Percentiles rank a stretch among this genome's conserved stretches.
Evolutionary conservation across 2,113 vertebrate genomes (phyloP).

Genomic region (Etia nguti): DNA sequence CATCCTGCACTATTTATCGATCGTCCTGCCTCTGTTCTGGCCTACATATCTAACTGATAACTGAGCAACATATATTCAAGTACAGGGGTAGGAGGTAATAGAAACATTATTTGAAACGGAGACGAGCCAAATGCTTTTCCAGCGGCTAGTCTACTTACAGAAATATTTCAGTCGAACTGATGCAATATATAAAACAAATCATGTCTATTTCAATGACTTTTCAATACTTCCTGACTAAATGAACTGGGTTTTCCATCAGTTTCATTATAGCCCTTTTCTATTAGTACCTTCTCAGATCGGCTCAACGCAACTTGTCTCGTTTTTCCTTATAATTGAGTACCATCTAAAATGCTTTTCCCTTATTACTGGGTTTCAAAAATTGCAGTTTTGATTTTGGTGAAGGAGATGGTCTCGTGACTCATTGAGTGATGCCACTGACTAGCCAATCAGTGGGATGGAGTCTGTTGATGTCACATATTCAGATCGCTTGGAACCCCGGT

Average conservation of each 20-base stretch:
- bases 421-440: neutral
- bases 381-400: neutral
- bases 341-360: neutral
- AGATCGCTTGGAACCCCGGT: neutral
- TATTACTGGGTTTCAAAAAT: neutral
- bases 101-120: neutral
- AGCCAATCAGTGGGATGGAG: neutral
- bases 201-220: neutral
- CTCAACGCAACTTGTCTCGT: neutral
- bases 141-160: neutral
- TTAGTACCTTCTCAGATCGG: neutral
- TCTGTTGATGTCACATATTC: neutral
- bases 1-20: neutral
- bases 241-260: neutral
- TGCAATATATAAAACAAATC: neutral
- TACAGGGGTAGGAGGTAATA: neutral
- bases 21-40: neutral
- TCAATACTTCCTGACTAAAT: neutral
- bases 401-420: neutral
- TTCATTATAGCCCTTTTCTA: neutral
- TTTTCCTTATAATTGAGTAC: neutral
- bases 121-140: neutral
- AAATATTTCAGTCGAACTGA: neutral
- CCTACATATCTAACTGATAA: constrained; percentile 23
- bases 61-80: neutral